Percentiles rank a stretch among this genome's conserved stretches.
Evolutionary conservation across 2,888 invertebrate genomes (phyloP).

Genomic region (Tortrix viridana): DNA sequence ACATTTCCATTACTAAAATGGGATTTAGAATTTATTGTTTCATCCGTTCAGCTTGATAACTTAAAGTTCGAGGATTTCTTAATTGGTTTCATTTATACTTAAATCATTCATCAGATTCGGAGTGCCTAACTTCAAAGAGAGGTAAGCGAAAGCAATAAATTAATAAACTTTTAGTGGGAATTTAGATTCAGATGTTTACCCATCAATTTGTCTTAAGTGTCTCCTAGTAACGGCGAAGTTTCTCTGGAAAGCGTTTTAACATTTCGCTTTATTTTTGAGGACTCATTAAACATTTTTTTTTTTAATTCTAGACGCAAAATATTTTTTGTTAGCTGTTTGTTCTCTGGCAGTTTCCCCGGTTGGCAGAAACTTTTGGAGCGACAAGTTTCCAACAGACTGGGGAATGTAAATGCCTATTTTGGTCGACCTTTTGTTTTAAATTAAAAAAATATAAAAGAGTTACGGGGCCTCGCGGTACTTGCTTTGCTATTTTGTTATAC

Average conservation of each 20-base stretch:
- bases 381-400: slow-evolving; percentile 25
- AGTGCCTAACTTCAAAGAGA: slow-evolving; percentile 54
- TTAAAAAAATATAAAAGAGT: background rate
- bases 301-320: slow-evolving; percentile 24
- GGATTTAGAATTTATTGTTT: slow-evolving; percentile 56
- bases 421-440: slow-evolving; percentile 1
- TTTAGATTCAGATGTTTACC: slow-evolving; percentile 51
- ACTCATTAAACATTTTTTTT: background rate
- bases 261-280: background rate
- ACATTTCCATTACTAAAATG: slow-evolving; percentile 40
- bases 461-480: no score
- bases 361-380: slow-evolving; percentile 31
- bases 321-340: slow-evolving; percentile 27
- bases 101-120: slow-evolving; percentile 62
- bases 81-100: slow-evolving; percentile 69
- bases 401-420: slow-evolving; percentile 19
- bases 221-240: slow-evolving; percentile 1
- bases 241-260: background rate
- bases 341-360: slow-evolving; percentile 28
- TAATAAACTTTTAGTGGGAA: slow-evolving; percentile 59
- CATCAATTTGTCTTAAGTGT: slow-evolving; percentile 49
- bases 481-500: no score
- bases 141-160: slow-evolving; percentile 61
- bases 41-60: slow-evolving; percentile 57
- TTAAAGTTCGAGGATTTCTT: slow-evolving; percentile 56